phyloP scores from a whole-genome alignment of 2,888 invertebrate species.

The Scelioninae gen. 2 region DNA sequence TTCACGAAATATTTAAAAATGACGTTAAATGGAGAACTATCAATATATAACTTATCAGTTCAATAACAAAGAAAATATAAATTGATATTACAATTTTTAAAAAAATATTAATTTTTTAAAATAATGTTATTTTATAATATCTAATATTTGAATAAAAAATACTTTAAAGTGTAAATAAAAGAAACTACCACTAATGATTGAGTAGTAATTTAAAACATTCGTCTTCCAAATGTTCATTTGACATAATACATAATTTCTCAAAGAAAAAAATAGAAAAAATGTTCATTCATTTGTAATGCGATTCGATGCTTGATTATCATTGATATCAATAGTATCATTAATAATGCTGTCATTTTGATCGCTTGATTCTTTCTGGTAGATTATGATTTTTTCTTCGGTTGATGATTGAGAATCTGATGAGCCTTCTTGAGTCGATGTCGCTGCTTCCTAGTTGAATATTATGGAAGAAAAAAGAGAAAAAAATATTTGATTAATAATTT shows the following conservation, averaged over 20 bases:
- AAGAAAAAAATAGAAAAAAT: constrained; percentile 50
- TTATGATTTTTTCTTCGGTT: constrained; percentile 86
- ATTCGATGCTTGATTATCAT: constrained; percentile 68
- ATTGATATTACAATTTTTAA: constrained; percentile 13
- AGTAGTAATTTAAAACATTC: too few species aligned
- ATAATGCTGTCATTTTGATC: constrained; percentile 76
- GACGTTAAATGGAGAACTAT: constrained; percentile 49
- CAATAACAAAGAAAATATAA: too few species aligned
- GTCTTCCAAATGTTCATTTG: constrained; percentile 6
- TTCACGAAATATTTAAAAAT: constrained; percentile 16
- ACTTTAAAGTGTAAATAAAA: not conserved
- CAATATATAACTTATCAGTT: constrained; percentile 36
- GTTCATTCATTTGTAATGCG: constrained; percentile 71
- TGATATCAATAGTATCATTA: constrained; percentile 68
- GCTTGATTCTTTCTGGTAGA: constrained; percentile 80
- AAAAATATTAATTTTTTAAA: too few species aligned
- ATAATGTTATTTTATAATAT: not conserved
- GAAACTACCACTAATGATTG: too few species aligned
- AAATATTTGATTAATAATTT: constrained; percentile 30
- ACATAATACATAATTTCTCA: constrained; percentile 36
- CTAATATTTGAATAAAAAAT: not conserved
- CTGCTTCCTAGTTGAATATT: constrained; percentile 78
- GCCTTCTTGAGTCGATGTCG: constrained; percentile 84
- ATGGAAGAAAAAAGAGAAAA: constrained; percentile 26
- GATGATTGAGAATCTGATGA: constrained; percentile 84